Base-by-base conservation (phyloP, 1,140 invertebrate genomes). In the Pseudomyrmex cubaensis region DNA sequence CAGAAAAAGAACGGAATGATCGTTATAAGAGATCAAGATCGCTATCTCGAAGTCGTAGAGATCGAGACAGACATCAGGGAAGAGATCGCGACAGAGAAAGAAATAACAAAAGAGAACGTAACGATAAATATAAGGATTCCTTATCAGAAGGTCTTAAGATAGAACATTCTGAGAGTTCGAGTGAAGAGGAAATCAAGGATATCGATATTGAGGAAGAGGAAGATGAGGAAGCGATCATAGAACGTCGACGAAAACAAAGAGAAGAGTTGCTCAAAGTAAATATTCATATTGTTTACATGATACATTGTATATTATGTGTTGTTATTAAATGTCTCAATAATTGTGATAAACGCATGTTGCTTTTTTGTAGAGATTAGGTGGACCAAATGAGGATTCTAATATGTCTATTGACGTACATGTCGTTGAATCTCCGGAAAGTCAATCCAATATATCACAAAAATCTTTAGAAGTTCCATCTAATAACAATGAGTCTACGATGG, bases 211-310 rank as follows among this genome's bases (percentile, higher is more conserved):
- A 98, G 62, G 98, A 99, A 83, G 98, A 99, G 85, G 98, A 99
- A 93, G 98, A 99, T 93, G 98, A 99, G 92, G 98, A 99, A 93
- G 96, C 97, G 82, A 98, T 99, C 90, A 99, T 99, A 93, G 97
- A 99, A 92, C 96, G 96, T 90, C 95, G 98, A 88, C 95, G 98
- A 84, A 98, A 98, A 93, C 97, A 98, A 92, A 95, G 98, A 62
- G 98, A 99, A 94, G 97, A 98, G 92, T 94, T 99, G 2, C 92
- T 99, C 52, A 97, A 97, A 95, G 97, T 97, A 95, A 25, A 10
- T 62, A 54, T 35, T 12, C 59, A 35, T 2, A 9, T 54, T 2
- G 13, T 13, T 62, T 10, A 46, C 17, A 59, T 15, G 3, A 35
- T 48, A 48, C 13, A 13, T 74, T 62, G 5, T n/a, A 66, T 66